These are phyloP conservation scores for Aspidoscelis tigris DNA, from an alignment of 2,113 vertebrate genomes.

Conservation along the genomic window DNA sequence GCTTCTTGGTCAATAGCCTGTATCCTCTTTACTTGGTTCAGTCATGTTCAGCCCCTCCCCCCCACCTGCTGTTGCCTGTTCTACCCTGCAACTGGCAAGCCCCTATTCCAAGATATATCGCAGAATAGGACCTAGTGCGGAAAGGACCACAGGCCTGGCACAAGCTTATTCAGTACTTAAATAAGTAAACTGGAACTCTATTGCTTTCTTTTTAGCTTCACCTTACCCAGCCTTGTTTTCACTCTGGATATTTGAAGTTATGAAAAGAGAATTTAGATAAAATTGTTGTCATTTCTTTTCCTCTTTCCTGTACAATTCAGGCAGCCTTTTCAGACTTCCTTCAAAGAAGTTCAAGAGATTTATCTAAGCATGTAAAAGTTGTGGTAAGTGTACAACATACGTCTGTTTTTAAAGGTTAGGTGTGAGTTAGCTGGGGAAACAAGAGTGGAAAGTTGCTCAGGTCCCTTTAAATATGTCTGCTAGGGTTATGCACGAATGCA, in stretches of 20 bases:
- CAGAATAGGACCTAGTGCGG: no score
- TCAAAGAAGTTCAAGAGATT: constrained; percentile 85
- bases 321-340: constrained; percentile 87
- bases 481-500: no score
- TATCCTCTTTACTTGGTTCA: no score
- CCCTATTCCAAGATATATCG: no score
- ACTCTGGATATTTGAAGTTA: neutral
- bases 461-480: no score
- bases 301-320: constrained; percentile 63
- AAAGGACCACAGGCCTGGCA: no score
- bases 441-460: constrained; percentile 41
- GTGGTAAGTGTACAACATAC: constrained; percentile 75
- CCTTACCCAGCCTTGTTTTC: neutral
- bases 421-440: neutral
- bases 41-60: no score
- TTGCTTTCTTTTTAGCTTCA: neutral
- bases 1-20: no score
- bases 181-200: neutral
- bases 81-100: no score
- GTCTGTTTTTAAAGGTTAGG: neutral
- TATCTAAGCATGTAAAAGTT: constrained; percentile 86
- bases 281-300: neutral
- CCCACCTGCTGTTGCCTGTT: no score
- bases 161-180: no score
- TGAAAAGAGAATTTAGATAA: neutral